Evolutionary conservation across 1,140 invertebrate genomes (phyloP).

Genomic region (Rhynchophorus ferrugineus): DNA sequence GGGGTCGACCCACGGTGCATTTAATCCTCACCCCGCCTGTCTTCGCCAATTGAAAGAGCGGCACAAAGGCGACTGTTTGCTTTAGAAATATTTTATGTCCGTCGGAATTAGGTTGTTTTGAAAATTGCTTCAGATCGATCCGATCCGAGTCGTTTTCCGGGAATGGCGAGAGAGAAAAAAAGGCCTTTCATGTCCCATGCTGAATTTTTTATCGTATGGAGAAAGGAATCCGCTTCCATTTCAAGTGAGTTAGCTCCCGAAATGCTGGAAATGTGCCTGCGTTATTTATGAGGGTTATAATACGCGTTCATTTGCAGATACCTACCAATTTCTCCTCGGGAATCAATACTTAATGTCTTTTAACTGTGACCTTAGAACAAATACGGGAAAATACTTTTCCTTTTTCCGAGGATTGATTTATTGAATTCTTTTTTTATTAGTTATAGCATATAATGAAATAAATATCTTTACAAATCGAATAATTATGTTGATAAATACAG

Average conservation of each 20-base stretch:
- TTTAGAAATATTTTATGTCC: conserved; percentile 11
- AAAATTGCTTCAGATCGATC: conserved; percentile 8
- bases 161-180: too few species aligned
- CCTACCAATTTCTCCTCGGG: too few species aligned
- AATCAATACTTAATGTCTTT: too few species aligned
- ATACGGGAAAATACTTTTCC: too few species aligned
- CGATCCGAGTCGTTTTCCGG: background rate
- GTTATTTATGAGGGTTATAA: background rate
- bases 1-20: too few species aligned
- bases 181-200: conserved; percentile 1
- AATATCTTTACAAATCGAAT: too few species aligned
- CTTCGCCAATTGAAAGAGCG: conserved; percentile 4
- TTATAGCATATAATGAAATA: too few species aligned
- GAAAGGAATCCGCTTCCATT: background rate
- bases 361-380: too few species aligned
- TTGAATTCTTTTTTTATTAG: too few species aligned
- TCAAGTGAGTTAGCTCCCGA: background rate
- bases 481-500: too few species aligned
- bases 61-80: conserved; percentile 8
- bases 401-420: too few species aligned
- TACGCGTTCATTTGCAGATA: too few species aligned
- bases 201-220: conserved; percentile 2
- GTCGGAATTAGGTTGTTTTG: conserved; percentile 9
- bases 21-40: conserved; percentile 3
- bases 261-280: background rate